These are phyloP conservation scores for Drosophila kohkoa DNA, from an alignment of 1,140 invertebrate genomes.

Conservation along the genomic window DNA sequence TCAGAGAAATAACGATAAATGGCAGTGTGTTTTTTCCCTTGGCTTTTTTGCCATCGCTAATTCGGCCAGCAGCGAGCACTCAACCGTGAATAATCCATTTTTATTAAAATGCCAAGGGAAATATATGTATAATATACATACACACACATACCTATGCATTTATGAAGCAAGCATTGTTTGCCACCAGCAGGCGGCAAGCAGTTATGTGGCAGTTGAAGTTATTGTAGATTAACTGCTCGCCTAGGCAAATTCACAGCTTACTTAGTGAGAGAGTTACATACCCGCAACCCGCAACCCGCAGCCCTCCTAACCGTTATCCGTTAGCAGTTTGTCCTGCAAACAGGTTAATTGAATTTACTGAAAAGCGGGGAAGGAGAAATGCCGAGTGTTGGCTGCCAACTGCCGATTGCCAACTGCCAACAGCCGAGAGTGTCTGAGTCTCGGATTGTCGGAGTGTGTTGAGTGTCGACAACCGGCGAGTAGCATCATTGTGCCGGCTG, in stretches of 20 bases:
- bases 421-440: too few species aligned
- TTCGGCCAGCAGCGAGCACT: neutral
- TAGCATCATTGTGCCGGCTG: too few species aligned
- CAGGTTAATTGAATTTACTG: conserved; percentile 73
- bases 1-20: too few species aligned
- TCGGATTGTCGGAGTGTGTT: too few species aligned
- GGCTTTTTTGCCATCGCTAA: neutral
- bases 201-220: conserved; percentile 17
- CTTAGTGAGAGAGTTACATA: neutral
- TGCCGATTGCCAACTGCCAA: neutral
- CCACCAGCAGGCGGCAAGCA: neutral
- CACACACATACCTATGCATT: neutral
- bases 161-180: conserved; percentile 10
- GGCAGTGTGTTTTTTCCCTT: too few species aligned
- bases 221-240: conserved; percentile 35
- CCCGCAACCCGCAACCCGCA: too few species aligned
- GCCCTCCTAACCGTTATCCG: neutral
- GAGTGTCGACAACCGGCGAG: too few species aligned
- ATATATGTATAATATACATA: neutral
- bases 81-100: conserved; percentile 35
- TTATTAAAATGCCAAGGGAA: conserved; percentile 44
- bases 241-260: conserved; percentile 37
- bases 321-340: conserved; percentile 48
- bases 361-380: conserved; percentile 16
- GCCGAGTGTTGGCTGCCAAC: neutral